A percentile compares a stretch with the other conserved stretches of the same genome.
These are phyloP conservation scores for Balanococcus diminutus DNA, from an alignment of 2,888 invertebrate species.

Conservation along the genomic window DNA sequence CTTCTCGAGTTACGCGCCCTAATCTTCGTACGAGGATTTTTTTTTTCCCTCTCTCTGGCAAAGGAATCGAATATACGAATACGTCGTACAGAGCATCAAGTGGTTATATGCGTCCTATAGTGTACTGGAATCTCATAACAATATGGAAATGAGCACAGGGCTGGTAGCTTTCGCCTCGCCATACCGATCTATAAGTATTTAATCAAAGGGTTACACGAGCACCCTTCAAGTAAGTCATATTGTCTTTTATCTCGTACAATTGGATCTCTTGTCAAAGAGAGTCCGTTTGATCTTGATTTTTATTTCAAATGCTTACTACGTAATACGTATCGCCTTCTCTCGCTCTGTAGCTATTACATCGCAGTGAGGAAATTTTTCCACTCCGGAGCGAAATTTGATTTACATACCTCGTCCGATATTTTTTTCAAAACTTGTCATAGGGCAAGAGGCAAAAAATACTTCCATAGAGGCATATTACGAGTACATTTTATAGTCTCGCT, in stretches of 20 bases:
- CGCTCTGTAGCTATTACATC: background rate
- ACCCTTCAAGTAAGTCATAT: constrained; percentile 39
- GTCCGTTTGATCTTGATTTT: constrained; percentile 33
- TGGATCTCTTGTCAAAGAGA: background rate
- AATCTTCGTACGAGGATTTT: background rate
- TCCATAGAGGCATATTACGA: background rate
- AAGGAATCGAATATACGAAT: background rate
- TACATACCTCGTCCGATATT: background rate
- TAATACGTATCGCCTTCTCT: no score
- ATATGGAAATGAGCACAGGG: constrained; percentile 29
- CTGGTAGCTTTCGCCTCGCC: background rate
- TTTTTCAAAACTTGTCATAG: constrained; percentile 6
- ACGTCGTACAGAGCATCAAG: constrained; percentile 25
- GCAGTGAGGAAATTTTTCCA: background rate
- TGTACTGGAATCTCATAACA: constrained; percentile 38
- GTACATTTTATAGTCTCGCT: background rate
- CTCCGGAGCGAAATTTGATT: background rate
- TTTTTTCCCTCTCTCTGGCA: background rate
- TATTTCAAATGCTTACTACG: background rate
- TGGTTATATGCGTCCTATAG: background rate
- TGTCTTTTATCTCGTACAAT: constrained; percentile 37
- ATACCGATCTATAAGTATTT: background rate
- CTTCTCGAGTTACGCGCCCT: background rate
- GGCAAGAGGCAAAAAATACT: background rate
- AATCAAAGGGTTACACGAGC: constrained; percentile 41